Conservation (phyloP, 2,113 vertebrate species). For the Mesitornis unicolor region DNA sequence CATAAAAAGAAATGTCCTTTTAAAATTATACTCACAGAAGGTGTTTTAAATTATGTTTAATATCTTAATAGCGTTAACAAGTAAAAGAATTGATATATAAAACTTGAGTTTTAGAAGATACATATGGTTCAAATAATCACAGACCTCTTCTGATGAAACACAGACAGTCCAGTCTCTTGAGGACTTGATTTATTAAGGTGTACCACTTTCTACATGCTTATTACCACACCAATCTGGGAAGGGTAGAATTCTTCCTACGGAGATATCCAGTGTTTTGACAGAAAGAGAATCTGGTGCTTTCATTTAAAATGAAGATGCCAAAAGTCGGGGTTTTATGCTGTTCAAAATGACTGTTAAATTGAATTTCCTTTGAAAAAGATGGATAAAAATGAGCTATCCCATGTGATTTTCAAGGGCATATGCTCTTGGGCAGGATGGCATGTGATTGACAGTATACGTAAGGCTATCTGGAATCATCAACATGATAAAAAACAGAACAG, state of each 20-base stretch:
- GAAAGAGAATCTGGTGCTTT: conserved; percentile 54
- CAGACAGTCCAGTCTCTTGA: conserved; percentile 20
- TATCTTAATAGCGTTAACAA: conserved; percentile 29
- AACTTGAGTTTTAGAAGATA: neutral
- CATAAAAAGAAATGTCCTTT: neutral
- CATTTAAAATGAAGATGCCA: conserved; percentile 42
- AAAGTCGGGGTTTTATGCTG: conserved; percentile 20
- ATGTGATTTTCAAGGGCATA: conserved; percentile 6
- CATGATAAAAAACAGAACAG: neutral
- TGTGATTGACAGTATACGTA: conserved; percentile 39
- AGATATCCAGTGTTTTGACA: conserved; percentile 52
- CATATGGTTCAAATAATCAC: conserved; percentile 51
- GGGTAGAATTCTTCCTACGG: neutral
- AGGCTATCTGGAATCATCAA: conserved; percentile 20
- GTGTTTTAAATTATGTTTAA: neutral
- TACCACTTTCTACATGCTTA: conserved; percentile 1
- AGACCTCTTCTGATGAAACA: conserved; percentile 27
- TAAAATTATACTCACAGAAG: neutral
- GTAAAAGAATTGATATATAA: conserved; percentile 12
- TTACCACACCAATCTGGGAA: neutral
- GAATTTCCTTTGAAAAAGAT: conserved; percentile 54
- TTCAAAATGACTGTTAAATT: conserved; percentile 60
- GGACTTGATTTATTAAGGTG: conserved; percentile 49
- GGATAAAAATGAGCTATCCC: conserved; percentile 19
- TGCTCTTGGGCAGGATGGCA: conserved; percentile 32